These are phyloP conservation scores for Aegotheles bennettii DNA, from an alignment of 2,113 vertebrate genomes.

Conservation along the genomic window DNA sequence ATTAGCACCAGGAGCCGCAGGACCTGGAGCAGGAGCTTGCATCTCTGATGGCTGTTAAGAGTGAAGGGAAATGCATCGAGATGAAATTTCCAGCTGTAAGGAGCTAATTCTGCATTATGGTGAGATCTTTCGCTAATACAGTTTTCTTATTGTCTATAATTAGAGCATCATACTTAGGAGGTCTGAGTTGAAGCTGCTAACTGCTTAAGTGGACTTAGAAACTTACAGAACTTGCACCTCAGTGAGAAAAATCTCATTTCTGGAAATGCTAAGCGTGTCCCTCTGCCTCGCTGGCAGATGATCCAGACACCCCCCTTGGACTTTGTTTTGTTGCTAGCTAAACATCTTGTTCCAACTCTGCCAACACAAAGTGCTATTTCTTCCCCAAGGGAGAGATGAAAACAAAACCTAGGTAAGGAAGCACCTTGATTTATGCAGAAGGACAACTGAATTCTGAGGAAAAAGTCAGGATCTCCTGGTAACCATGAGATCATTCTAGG, in stretches of 20 bases:
- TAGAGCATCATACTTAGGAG: neutral
- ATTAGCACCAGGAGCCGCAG: neutral
- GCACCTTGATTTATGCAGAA: neutral
- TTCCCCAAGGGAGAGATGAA: neutral
- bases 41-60: neutral
- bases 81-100: neutral
- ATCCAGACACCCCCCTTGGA: neutral
- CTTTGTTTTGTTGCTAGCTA: neutral
- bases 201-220: neutral
- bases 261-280: neutral
- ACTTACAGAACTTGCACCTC: neutral
- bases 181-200: neutral
- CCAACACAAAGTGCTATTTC: neutral
- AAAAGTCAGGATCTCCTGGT: neutral
- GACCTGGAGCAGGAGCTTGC: neutral
- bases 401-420: neutral
- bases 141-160: neutral
- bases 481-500: neutral
- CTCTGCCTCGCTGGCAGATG: neutral
- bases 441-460: neutral
- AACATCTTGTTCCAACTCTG: neutral
- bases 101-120: neutral
- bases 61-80: accelerated
- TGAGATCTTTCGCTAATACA: neutral
- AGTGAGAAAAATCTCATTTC: neutral